Conservation (phyloP, 2,113 vertebrate species). For the Salvelinus sp. region DNA sequence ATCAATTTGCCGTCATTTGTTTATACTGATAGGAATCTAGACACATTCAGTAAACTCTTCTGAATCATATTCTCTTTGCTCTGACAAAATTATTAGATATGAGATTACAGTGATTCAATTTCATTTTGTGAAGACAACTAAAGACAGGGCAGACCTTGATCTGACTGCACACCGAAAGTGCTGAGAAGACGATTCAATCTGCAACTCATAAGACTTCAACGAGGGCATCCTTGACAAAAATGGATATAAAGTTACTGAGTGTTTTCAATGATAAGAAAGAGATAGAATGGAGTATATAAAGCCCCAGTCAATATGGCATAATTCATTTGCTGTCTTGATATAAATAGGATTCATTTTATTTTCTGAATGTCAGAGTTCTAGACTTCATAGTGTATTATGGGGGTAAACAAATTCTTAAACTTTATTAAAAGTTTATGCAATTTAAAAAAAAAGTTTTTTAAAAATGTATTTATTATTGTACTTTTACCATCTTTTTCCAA, state of each 20-base stretch:
- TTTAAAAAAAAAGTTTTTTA: no score
- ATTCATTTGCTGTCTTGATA: background rate
- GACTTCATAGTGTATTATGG: no score
- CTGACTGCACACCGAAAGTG: background rate
- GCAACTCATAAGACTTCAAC: background rate
- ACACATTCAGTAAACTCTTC: background rate
- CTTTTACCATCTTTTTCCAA: no score
- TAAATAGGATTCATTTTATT: no score
- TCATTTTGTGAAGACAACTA: background rate
- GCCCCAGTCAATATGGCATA: background rate
- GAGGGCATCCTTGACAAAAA: background rate
- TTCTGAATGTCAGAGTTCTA: no score
- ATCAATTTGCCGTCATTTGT: no score
- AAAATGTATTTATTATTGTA: no score
- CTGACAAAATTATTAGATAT: slow-evolving; percentile 1
- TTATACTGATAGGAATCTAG: background rate
- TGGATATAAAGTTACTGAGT: no score
- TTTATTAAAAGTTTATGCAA: no score
- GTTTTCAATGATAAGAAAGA: background rate
- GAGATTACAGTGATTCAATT: background rate
- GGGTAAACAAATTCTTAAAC: no score
- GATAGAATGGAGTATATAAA: background rate
- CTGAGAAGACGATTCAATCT: background rate
- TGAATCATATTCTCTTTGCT: background rate
- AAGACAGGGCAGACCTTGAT: background rate